phyloP scores from a whole-genome alignment of 2,888 invertebrate species.

The Eupithecia subfuscata region DNA sequence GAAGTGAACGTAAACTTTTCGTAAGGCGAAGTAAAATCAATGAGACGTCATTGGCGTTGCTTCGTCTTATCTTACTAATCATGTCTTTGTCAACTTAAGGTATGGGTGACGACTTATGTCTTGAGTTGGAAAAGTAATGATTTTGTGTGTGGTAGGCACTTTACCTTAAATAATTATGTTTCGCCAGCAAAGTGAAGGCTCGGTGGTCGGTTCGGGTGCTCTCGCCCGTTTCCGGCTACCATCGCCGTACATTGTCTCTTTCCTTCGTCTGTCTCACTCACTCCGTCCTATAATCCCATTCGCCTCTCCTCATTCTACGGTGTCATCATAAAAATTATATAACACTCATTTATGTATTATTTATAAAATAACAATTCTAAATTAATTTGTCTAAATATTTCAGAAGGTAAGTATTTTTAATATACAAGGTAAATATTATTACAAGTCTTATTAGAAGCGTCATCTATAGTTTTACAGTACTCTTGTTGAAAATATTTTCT shows the following conservation, averaged over 20 bases:
- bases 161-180: conserved; percentile 15
- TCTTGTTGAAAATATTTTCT: not conserved
- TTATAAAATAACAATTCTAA: conserved; percentile 7
- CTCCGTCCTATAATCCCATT: conserved; percentile 29
- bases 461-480: conserved; percentile 2
- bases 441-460: not conserved
- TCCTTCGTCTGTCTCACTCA: conserved; percentile 36
- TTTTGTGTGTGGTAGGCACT: conserved; percentile 27
- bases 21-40: conserved; percentile 10
- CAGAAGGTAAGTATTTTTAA: conserved; percentile 11
- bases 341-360: conserved; percentile 22
- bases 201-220: conserved; percentile 41
- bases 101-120: conserved; percentile 25
- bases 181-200: conserved; percentile 38
- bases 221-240: conserved; percentile 32
- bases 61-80: conserved; percentile 9
- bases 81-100: conserved; percentile 16
- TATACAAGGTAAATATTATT: conserved; percentile 2
- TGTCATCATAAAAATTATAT: conserved; percentile 12
- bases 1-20: not conserved
- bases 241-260: conserved; percentile 37
- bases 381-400: conserved; percentile 19
- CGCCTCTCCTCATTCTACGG: conserved; percentile 30
- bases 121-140: conserved; percentile 13
- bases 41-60: conserved; percentile 31